Evolutionary conservation across 2,888 invertebrate species (phyloP), one percentile per base, ranked within the genome.

Genomic region (Stenolophus ochropezus): DNA sequence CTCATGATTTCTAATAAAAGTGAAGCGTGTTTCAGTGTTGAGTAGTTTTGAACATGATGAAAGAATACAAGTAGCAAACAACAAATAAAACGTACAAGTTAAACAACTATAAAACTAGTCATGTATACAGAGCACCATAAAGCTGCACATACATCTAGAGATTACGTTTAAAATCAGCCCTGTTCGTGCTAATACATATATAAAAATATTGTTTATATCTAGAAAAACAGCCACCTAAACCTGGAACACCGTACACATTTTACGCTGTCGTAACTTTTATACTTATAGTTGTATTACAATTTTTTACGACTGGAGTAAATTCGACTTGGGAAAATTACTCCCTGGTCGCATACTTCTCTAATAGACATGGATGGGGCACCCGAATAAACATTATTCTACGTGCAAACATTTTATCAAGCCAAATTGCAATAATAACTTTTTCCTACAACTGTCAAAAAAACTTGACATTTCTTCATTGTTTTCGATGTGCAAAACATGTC

Each of bases 231-330:
- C 6, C 16, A 25, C n/a, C 56, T 75, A 56, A 75, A 75, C 14
- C n/a, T 47, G 65, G 21, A 33, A 73, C 73, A 49, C 73, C 14
- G 21, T 21, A 47, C 18, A 73, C 73, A 49, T 69, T 79, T 79
- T 79, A 71, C 53, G 79, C 21, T 69, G 51, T 71, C 71, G 71
- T 79, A 79, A 79, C 79, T 79, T 79, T 79, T 71, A 79, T 53
- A 79, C 51, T 79, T 71, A 79, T 79, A 79, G 79, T 79, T 79
- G 79, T 79, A 79, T 69, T 69, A 79, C 51, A 79, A 49, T 79
- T 79, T 79, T 79, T 79, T 79, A 79, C 25, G 49, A 53, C 53
- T 6, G 20, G 18, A n/a, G 53, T 71, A 79, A 79, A 79, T 79
- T 53, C 71, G 27, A 71, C 79, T 71, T 69, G 53, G 4, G n/a